A percentile compares a stretch with the other conserved stretches of the same genome.
These are phyloP conservation scores for Hycleus cichorii DNA, from an alignment of 1,140 invertebrate genomes.

Conservation along the genomic window DNA sequence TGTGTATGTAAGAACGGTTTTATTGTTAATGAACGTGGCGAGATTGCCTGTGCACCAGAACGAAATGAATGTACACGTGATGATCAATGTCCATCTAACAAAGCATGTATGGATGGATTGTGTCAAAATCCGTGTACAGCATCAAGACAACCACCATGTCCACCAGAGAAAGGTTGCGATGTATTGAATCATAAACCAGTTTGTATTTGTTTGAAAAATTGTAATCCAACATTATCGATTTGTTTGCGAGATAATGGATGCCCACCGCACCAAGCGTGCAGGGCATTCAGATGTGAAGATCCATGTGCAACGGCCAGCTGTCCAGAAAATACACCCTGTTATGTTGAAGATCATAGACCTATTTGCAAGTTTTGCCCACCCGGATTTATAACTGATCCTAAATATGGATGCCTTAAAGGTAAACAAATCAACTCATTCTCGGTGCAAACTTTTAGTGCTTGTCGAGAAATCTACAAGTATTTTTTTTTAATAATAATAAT, in stretches of 20 bases:
- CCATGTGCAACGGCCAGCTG: conserved; percentile 75
- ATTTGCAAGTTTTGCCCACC: conserved; percentile 90
- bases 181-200: conserved; percentile 77
- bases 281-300: conserved; percentile 83
- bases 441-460: conserved; percentile 35
- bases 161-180: conserved; percentile 73
- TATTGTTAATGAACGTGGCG: conserved; percentile 73
- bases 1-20: conserved; percentile 87
- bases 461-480: conserved; percentile 20
- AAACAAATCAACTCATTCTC: conserved; percentile 46
- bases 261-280: conserved; percentile 72
- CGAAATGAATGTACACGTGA: conserved; percentile 69
- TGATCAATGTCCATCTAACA: conserved; percentile 76
- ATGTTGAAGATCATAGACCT: conserved; percentile 85
- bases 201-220: conserved; percentile 80
- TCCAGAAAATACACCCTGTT: conserved; percentile 74
- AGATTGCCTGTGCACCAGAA: conserved; percentile 74
- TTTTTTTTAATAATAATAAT: no score
- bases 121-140: conserved; percentile 80
- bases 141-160: conserved; percentile 53
- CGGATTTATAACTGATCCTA: conserved; percentile 80
- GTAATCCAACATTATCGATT: conserved; percentile 76
- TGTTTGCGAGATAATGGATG: conserved; percentile 84
- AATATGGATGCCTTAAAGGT: conserved; percentile 93
- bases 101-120: conserved; percentile 70